These are phyloP conservation scores for Poecilia latipinna DNA, from an alignment of 2,113 vertebrate genomes.

Conservation along the genomic window DNA sequence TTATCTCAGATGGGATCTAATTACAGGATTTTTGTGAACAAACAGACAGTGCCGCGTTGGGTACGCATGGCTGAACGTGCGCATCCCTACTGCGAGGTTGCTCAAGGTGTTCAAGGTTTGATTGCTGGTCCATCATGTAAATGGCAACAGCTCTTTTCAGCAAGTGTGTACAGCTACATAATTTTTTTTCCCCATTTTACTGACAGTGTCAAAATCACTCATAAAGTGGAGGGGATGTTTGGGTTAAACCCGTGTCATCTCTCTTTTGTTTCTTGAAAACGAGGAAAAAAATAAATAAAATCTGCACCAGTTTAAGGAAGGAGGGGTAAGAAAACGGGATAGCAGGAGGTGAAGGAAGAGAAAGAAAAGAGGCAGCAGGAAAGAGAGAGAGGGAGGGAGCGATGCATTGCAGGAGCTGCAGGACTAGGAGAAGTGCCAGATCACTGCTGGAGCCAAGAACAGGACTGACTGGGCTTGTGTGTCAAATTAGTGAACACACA, in stretches of 20 bases:
- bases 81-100: conserved; percentile 37
- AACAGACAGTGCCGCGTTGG: conserved; percentile 41
- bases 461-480: conserved; percentile 69
- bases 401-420: conserved; percentile 59
- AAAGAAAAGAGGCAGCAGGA: conserved; percentile 20
- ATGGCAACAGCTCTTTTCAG: conserved; percentile 27
- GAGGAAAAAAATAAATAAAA: conserved; percentile 1
- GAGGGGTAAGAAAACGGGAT: conserved; percentile 27
- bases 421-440: conserved; percentile 69
- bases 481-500: conserved; percentile 43
- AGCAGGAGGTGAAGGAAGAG: conserved; percentile 22
- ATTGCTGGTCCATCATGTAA: conserved; percentile 30
- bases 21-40: conserved; percentile 67
- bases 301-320: conserved; percentile 54
- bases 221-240: conserved; percentile 35
- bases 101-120: conserved; percentile 33
- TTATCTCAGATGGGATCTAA: conserved; percentile 71
- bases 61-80: conserved; percentile 2
- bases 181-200: conserved; percentile 34
- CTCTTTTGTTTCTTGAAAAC: conserved; percentile 20
- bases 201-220: conserved; percentile 29
- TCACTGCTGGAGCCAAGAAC: conserved; percentile 69
- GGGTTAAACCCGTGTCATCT: conserved; percentile 35
- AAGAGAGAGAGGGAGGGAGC: conserved; percentile 2
- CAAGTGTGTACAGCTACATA: conserved; percentile 37